Evolutionary conservation across 2,113 vertebrate genomes (phyloP).

Genomic region (Nycticebus coucang): DNA sequence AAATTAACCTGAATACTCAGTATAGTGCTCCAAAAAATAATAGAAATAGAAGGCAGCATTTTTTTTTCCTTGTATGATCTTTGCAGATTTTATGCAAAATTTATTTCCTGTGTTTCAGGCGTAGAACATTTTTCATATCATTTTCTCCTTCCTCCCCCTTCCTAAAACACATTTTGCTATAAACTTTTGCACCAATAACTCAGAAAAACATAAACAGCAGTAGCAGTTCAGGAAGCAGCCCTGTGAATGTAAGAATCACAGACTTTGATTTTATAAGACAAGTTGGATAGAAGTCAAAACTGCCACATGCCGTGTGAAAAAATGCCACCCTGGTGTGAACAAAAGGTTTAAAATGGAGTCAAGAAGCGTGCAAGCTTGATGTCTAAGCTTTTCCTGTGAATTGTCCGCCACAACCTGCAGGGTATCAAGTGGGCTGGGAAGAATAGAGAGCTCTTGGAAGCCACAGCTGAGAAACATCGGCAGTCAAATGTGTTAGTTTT

Average conservation of each 20-base stretch:
- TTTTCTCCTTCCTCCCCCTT: not conserved
- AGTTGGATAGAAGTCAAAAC: constrained; percentile 89
- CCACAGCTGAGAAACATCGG: constrained; percentile 80
- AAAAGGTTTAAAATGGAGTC: constrained; percentile 92
- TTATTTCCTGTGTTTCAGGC: constrained; percentile 17
- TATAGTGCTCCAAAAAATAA: not conserved
- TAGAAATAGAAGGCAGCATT: not conserved
- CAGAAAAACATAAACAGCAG: constrained; percentile 68
- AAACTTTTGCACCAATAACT: constrained; percentile 80
- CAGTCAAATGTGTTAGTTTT: constrained; percentile 74
- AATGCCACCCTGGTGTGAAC: constrained; percentile 92
- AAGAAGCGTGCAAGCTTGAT: constrained; percentile 88
- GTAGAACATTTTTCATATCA: constrained; percentile 5
- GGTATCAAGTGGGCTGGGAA: constrained; percentile 86
- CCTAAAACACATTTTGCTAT: constrained; percentile 63
- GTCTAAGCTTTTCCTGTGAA: constrained; percentile 90
- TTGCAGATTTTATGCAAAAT: constrained; percentile 11
- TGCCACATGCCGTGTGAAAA: constrained; percentile 91
- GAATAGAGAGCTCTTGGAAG: constrained; percentile 83
- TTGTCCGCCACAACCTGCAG: constrained; percentile 88
- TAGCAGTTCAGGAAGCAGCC: constrained; percentile 72
- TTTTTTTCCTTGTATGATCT: not conserved
- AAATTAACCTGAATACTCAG: not conserved
- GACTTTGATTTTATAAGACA: constrained; percentile 89
- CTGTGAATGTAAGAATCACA: constrained; percentile 77